These are phyloP conservation scores for Episyrphus balteatus DNA, from an alignment of 1,140 invertebrate species.

Conservation along the genomic window DNA sequence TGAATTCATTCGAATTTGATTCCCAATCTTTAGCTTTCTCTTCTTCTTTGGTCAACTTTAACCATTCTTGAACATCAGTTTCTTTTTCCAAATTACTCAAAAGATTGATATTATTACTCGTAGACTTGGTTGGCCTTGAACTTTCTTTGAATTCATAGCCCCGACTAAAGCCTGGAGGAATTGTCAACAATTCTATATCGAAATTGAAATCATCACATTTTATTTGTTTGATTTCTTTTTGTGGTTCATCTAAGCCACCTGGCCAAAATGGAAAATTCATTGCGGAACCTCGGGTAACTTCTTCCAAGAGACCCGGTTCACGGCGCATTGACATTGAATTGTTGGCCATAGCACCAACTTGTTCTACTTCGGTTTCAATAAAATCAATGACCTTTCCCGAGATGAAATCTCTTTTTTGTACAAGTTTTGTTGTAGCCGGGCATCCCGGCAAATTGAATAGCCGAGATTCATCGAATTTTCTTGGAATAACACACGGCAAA, in stretches of 20 bases:
- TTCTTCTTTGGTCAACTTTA: conserved; percentile 18
- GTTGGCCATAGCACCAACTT: conserved; percentile 51
- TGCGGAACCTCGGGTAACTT: conserved; percentile 52
- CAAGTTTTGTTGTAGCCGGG: conserved; percentile 23
- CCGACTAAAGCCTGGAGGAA: conserved; percentile 51
- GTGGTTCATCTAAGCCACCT: conserved; percentile 58
- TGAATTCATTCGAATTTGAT: conserved; percentile 1
- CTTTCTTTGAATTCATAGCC: conserved; percentile 42
- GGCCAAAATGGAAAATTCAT: conserved; percentile 72
- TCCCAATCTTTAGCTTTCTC: neutral
- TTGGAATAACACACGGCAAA: conserved; percentile 22
- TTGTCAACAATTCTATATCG: conserved; percentile 45
- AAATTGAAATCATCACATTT: conserved; percentile 36
- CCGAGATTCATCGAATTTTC: conserved; percentile 21
- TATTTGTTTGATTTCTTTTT: conserved; percentile 21
- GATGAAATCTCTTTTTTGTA: conserved; percentile 52
- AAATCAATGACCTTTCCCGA: conserved; percentile 59
- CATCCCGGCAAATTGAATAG: conserved; percentile 23
- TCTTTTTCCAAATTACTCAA: conserved; percentile 26
- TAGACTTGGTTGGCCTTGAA: neutral
- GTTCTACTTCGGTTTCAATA: conserved; percentile 50
- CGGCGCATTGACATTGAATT: conserved; percentile 67
- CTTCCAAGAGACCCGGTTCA: conserved; percentile 44
- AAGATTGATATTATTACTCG: conserved; percentile 18
- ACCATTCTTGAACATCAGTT: conserved; percentile 29